These are phyloP conservation scores for Sanderia malayensis DNA, from an alignment of 30 jellyfish, hydroid and myxozoan genomes.

Conservation along the genomic window DNA sequence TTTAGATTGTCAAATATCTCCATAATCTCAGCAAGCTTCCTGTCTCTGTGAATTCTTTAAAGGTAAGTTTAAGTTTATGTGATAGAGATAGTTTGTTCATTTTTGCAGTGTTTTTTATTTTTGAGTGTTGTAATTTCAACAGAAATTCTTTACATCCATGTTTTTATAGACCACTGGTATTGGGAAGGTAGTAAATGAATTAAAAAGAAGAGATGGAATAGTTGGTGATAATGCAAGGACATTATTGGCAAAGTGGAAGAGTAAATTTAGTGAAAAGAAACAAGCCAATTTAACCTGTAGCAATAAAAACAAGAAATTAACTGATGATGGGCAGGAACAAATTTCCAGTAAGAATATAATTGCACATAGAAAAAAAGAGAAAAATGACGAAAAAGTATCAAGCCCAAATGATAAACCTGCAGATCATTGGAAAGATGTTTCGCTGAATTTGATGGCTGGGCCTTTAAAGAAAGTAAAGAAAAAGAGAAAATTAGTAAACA, in stretches of 20 bases:
- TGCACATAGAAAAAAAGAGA: neutral
- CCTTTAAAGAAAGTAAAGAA: conserved; percentile 2
- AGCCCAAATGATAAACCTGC: neutral
- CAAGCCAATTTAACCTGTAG: neutral
- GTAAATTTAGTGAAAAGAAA: conserved; percentile 17
- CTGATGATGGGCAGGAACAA: neutral
- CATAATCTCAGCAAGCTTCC: conserved; percentile 38
- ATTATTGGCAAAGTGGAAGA: conserved; percentile 60
- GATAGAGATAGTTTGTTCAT: no score
- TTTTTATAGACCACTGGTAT: conserved; percentile 55
- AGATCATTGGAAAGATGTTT: conserved; percentile 59
- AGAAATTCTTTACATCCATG: no score
- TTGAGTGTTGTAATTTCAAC: no score
- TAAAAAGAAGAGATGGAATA: conserved; percentile 51
- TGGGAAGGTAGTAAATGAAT: conserved; percentile 57
- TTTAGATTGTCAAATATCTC: conserved; percentile 27
- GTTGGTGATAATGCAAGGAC: conserved; percentile 47
- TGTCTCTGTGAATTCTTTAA: conserved; percentile 16
- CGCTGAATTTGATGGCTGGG: conserved; percentile 29
- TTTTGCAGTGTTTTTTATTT: no score
- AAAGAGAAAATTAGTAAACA: neutral
- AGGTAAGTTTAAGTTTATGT: conserved; percentile 16
- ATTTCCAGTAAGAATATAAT: neutral
- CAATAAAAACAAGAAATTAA: neutral
- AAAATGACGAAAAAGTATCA: neutral